Base-by-base conservation (phyloP, 2,797 vertebrate genomes). In the Channallabes apus region DNA sequence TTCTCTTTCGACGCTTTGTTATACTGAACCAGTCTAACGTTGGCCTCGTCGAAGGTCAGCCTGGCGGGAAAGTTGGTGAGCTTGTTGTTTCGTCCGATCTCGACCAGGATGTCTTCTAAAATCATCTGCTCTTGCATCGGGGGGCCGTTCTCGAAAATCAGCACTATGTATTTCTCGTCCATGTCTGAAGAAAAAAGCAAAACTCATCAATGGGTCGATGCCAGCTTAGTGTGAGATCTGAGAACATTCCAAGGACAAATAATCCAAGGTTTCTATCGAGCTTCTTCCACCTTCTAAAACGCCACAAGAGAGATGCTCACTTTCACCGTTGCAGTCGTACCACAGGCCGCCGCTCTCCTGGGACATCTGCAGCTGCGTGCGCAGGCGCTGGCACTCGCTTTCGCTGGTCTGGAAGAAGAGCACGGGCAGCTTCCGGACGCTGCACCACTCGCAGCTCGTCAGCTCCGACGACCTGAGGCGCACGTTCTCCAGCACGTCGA, bases 391-490 rank as follows among this genome's bases (percentile, higher is more conserved):
- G 83, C 97, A 98, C 91, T 97, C 95, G 6, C 90, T 86, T 2
- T 93, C 92, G 0, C 93, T 88, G 14, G 97, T 97, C 93, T 99
- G 97, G 80, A 99, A 96, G 91, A 99, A 99, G 80, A 98, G 91
- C 46, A 99, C 97, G 0, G 98, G 97, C 58, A 99, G 94, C 90
- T 99, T 99, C 82, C 96, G 91, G 65, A 97, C 96, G 84, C 93
- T 95, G 91, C 98, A 99, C 97, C 97, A 99, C 92, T 99, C 98
- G 64, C 97, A 99, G 93, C 96, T 96, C 86, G 95, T 96, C 90
- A 99, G 94, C 91, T 97, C 96, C 6, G 97, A 96, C 32, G 97
- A 94, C 89, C 92, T 93, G 27, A 99, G 93, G 80, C 92, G 93
- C 80, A 99, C 94, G 24, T 94, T 94, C 92, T 96, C 95, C 1